Evolutionary conservation across 2,797 vertebrate species (phyloP), one percentile per base, ranked within the genome.

Genomic region (Muscicapa striata): DNA sequence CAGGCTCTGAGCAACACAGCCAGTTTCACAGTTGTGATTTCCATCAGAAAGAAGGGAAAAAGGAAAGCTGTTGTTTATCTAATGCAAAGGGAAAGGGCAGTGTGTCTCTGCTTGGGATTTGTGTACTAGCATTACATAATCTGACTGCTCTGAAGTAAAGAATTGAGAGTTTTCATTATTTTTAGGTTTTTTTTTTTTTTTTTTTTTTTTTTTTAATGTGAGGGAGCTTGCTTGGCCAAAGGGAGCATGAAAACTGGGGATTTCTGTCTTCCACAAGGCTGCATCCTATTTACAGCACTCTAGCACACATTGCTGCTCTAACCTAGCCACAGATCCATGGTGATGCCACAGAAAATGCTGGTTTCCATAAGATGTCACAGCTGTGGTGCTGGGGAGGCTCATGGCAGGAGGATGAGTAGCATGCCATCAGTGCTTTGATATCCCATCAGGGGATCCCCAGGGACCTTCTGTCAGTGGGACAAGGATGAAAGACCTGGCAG

Each of bases 401-500:
- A 22, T 4, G 63, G 34, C 58, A 38, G 43, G 24, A 67, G 22
- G 61, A 52, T 7, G 63, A 84, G 80, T 8, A 48, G 51, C 48
- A 19, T 54, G 63, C 52, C 70, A 38, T 23, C 55, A 84, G 55
- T 41, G 54, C 92, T 95, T 74, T 84, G 84, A 63, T 76, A 73
- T 63, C 85, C 70, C 78, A 82, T 3, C 64, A 41, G 49, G 9
- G 10, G 6, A 76, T 66, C 66, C 29, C 36, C 43, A 87, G 82
- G 69, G 66, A 86, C 66, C 57, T 57, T 79, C 87, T 91, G 52
- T 48, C 67, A 32, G 26, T 61, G 57, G 85, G 59, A 67, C 14
- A 13, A 49, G 87, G 80, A 88, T 80, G 84, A 82, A 86, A 87
- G 83, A 43, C 61, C 48, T 92, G 82, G 41, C 79, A 91, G 62